These are phyloP conservation scores for Acanthosepion pharaonis DNA, from an alignment of 2,888 invertebrate genomes.

Conservation along the genomic window DNA sequence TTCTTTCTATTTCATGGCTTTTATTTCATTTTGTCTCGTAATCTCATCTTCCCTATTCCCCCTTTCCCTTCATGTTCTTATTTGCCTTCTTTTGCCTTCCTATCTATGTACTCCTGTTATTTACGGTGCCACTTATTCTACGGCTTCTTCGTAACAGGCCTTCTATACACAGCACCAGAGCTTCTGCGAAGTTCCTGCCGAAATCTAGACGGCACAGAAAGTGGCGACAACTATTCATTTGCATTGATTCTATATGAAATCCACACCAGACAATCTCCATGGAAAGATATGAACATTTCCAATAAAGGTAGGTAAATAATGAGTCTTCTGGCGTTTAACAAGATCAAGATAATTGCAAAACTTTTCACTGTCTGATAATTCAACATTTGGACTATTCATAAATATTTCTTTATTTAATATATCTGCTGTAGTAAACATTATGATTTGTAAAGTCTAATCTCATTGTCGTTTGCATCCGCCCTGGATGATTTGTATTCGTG, in stretches of 20 bases:
- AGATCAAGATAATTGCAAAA: neutral
- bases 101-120: neutral
- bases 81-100: no score
- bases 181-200: constrained; percentile 69
- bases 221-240: constrained; percentile 81
- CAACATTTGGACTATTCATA: no score
- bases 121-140: neutral
- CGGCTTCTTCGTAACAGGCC: constrained; percentile 76
- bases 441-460: no score
- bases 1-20: neutral
- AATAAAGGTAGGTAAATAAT: constrained; percentile 84
- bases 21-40: neutral
- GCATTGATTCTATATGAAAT: constrained; percentile 76
- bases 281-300: constrained; percentile 81
- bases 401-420: no score
- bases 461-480: no score
- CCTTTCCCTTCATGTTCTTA: no score
- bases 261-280: constrained; percentile 72
- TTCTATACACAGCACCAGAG: constrained; percentile 98
- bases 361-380: no score
- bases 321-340: neutral
- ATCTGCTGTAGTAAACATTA: no score
- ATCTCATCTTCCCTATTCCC: no score
- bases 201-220: constrained; percentile 81
- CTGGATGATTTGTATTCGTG: no score